These are phyloP conservation scores for Catonia carolina DNA, from an alignment of 2,888 invertebrate genomes.

Conservation along the genomic window DNA sequence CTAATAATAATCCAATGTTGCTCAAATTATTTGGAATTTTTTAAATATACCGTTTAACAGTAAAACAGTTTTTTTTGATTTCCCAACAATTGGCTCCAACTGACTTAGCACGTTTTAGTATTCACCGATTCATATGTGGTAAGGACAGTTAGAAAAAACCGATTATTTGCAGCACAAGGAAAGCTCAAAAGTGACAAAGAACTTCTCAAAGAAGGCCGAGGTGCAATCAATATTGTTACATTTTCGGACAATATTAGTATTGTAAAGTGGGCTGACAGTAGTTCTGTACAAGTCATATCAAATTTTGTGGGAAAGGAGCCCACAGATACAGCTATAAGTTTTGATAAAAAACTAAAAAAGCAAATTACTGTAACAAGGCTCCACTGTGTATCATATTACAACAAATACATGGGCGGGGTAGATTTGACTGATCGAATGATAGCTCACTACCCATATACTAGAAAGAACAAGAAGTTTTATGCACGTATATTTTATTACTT, in stretches of 20 bases:
- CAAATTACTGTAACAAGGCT: background rate
- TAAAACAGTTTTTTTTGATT: too few relatives aligned
- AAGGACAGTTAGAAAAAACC: slow-evolving; percentile 10
- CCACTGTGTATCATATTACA: too few relatives aligned
- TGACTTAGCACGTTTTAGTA: too few relatives aligned
- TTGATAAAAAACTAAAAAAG: background rate
- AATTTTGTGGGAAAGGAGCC: slow-evolving; percentile 11
- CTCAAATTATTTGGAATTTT: too few relatives aligned
- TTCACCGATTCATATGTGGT: too few relatives aligned
- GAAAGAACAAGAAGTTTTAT: too few relatives aligned
- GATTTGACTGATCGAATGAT: too few relatives aligned
- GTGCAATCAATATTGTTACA: slow-evolving; percentile 9
- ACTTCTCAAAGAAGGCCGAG: background rate
- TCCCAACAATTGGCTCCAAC: too few relatives aligned
- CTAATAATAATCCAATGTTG: too few relatives aligned
- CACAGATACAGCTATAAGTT: background rate
- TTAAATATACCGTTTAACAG: too few relatives aligned
- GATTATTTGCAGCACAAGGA: background rate
- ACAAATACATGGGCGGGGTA: too few relatives aligned
- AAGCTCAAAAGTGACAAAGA: background rate
- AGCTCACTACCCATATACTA: background rate
- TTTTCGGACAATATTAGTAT: slow-evolving; percentile 17
- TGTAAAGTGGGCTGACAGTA: slow-evolving; percentile 24
- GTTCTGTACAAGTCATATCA: slow-evolving; percentile 19
- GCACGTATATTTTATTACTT: too few relatives aligned